phyloP scores from a whole-genome alignment of 2,888 invertebrate species.

The Eupithecia tripunctaria region DNA sequence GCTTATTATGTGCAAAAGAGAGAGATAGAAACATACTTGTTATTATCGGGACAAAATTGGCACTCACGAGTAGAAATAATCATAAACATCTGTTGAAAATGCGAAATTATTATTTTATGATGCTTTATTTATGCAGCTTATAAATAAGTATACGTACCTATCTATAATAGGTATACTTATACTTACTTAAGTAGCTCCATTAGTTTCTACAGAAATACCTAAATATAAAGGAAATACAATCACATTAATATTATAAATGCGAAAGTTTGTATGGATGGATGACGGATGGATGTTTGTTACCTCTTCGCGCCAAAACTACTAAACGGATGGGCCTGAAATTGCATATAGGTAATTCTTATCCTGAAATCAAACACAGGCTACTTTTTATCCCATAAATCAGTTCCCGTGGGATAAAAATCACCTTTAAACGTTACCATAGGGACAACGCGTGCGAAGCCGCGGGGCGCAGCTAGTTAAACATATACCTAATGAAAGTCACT shows the following conservation, averaged over 20 bases:
- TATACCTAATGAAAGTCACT: not conserved
- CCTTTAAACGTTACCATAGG: too few relatives aligned
- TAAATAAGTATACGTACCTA: slow-evolving; percentile 2
- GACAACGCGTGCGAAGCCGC: too few relatives aligned
- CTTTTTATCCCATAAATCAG: too few relatives aligned
- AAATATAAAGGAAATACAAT: not conserved
- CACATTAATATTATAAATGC: too few relatives aligned
- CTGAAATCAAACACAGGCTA: too few relatives aligned
- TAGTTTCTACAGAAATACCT: not conserved
- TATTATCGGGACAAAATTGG: slow-evolving; percentile 35
- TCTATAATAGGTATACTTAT: not conserved
- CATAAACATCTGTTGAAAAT: slow-evolving; percentile 21
- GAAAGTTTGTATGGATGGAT: too few relatives aligned
- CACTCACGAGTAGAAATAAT: slow-evolving; percentile 22
- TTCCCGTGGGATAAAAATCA: too few relatives aligned
- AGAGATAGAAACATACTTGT: slow-evolving; percentile 23
- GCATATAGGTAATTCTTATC: too few relatives aligned
- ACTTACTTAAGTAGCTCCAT: not conserved
- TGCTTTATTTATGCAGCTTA: not conserved
- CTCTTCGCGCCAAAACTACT: too few relatives aligned
- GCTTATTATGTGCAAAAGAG: slow-evolving; percentile 16
- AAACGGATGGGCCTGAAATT: too few relatives aligned
- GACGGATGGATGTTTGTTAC: too few relatives aligned
- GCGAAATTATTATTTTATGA: slow-evolving; percentile 20
- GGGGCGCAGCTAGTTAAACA: too few relatives aligned